phyloP scores from a whole-genome alignment of 1,140 invertebrate species.

The Euura lappo region DNA sequence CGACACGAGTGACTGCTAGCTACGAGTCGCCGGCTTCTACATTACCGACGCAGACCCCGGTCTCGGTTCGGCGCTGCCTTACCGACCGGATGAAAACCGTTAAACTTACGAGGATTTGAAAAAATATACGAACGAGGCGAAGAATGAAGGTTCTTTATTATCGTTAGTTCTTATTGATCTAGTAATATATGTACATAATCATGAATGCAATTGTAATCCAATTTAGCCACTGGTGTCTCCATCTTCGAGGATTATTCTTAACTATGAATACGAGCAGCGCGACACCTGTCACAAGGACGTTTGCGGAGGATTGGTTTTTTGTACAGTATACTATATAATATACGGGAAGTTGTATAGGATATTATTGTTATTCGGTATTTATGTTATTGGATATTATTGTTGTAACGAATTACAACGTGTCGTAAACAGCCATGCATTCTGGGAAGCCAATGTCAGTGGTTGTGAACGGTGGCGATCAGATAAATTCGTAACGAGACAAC shows the following conservation, averaged over 20 bases:
- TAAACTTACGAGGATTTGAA: not conserved
- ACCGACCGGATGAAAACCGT: not conserved
- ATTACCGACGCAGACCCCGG: not conserved
- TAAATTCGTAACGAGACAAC: not conserved
- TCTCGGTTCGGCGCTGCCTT: not conserved
- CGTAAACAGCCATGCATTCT: not conserved
- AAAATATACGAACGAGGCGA: no score
- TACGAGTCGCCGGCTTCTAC: slow-evolving; percentile 8
- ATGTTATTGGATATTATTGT: no score
- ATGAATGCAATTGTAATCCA: no score
- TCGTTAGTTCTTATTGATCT: no score
- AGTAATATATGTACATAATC: no score
- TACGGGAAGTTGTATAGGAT: not conserved
- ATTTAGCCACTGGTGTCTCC: not conserved
- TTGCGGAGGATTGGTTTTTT: not conserved
- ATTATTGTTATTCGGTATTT: no score
- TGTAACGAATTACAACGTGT: not conserved
- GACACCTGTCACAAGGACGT: slow-evolving; percentile 48
- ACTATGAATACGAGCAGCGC: slow-evolving; percentile 19
- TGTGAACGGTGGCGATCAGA: not conserved
- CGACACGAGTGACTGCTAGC: slow-evolving; percentile 39
- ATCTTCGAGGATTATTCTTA: not conserved
- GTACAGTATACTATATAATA: no score
- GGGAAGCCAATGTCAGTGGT: not conserved
- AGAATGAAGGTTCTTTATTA: no score